Evolutionary conservation across 1,140 invertebrate species (phyloP), one percentile per base, ranked within the genome.

Genomic region (Phthorimaea operculella): DNA sequence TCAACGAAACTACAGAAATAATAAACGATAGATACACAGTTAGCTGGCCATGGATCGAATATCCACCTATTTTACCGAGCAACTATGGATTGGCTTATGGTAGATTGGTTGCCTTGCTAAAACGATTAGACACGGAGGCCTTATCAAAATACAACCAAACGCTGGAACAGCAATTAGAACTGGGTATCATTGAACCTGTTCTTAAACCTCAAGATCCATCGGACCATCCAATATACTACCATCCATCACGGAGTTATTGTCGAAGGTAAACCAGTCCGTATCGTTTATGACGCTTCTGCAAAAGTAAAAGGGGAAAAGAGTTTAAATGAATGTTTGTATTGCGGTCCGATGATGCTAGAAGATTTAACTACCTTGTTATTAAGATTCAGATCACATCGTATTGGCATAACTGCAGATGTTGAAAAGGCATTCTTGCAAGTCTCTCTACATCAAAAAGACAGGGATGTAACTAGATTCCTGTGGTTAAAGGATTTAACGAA

Each of bases 341-440:
- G 53, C 18, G 59, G 59, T 15, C 64, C 62, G 5, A 52, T 58
- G 15, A 57, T 64, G 57, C 14, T 64, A 34, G 59, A 64, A 55
- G 65, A 68, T 50, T 34, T 62, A 1, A 59, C 52, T 52, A 51
- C 53, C 18, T 48, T 62, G 3, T n/a, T 65, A 39, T 18, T 64
- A 14, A 55, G 52, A n/a, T 62, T 66, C 55, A 52, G 60, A 50
- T 50, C 59, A 18, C 21, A 62, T 51, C 17, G 16, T 12, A 52
- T 60, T 33, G 58, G 55, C 9, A 59, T 68, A 15, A 50, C 60
- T 17, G 66, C 56, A 42, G 60, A 64, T 48, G 58, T 68, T 12
- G 63, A 68, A 51, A 65, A 65, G 47, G 57, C 63, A 5, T 59
- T 63, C 52, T 49, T 60, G 34, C 59, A 66, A 54, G 48, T 66